phyloP scores from a whole-genome alignment of 2,888 invertebrate species.

The Mermis nigrescens region DNA sequence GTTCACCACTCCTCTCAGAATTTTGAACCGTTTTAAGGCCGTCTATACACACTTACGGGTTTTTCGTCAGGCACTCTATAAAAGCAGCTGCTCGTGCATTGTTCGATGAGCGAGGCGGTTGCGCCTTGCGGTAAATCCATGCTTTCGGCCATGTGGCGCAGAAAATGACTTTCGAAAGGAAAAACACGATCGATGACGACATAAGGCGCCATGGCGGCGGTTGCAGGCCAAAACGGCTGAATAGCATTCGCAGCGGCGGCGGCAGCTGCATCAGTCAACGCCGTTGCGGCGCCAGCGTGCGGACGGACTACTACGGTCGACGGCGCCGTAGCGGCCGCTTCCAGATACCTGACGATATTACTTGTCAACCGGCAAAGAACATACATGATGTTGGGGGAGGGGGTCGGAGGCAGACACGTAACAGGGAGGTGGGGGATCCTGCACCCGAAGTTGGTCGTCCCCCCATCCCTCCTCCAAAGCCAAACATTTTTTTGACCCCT shows the following conservation, averaged over 20 bases:
- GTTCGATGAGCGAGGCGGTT: neutral
- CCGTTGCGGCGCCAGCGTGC: neutral
- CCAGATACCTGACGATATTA: neutral
- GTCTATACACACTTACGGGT: neutral
- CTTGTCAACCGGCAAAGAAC: no score
- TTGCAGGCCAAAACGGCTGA: neutral
- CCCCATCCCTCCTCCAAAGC: no score
- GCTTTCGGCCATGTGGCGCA: neutral
- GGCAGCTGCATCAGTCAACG: neutral
- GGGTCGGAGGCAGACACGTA: no score
- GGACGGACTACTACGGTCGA: neutral
- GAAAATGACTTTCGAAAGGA: neutral
- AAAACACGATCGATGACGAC: neutral
- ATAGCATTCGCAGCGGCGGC: neutral
- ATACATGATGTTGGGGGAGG: no score
- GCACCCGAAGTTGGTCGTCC: no score
- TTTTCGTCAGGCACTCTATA: conserved; percentile 1
- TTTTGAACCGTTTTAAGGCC: no score
- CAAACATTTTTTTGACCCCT: no score
- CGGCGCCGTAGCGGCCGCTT: neutral
- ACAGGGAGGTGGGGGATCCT: no score
- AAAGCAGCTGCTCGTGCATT: neutral
- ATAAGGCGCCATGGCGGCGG: neutral
- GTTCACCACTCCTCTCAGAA: no score
- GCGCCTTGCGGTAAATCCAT: conserved; percentile 8